Base-by-base conservation (phyloP, 2,113 vertebrate genomes). In the Tenrec ecaudatus region DNA sequence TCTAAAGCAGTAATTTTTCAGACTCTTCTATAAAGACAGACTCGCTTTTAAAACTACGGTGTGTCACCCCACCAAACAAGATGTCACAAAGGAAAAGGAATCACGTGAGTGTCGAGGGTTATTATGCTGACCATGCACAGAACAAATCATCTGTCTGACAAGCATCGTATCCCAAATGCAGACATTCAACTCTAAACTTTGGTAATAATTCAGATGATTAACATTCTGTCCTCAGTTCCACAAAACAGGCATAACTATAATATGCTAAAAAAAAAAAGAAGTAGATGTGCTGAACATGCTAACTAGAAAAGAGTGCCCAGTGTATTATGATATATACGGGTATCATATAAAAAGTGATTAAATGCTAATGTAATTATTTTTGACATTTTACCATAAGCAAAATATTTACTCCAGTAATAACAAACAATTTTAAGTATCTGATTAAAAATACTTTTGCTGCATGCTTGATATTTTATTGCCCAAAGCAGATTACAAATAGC, bases 1-100 rank as follows among this genome's bases (percentile, higher is more conserved):
- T 94, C 82, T 33, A 90, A 88, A 86, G 77, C 75, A 66, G 69
- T 53, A 38, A 77, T 90, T 94, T 90, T 38, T 38, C 80, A 22
- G 12, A 11, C 36, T 53, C 19, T 20, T 71, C 86, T 36, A 29
- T 43, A 58, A 80, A 92, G 9, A 62, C 22, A 88, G 68, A 17
- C 69, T 3, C 5, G 33, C 58, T 69, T 73, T 79, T 84, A 90
- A 91, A 84, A 47, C 31, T 57, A 73, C 31, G n/a, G 17, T 22
- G 8, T 76, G 15, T 29, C 53, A 66, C 2, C 0, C 68, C 17
- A 76, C 47, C 23, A 69, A 80, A 36, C 3, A 15, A 76, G 33
- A 10, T 86, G 76, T 85, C 38, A 40, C 90, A 23, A 17, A 47
- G 33, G 64, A 91, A 64, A 88, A 82, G 76, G 76, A 75, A 23